phyloP scores from a whole-genome alignment of 2,113 vertebrate species.

The Holacanthus passer region DNA sequence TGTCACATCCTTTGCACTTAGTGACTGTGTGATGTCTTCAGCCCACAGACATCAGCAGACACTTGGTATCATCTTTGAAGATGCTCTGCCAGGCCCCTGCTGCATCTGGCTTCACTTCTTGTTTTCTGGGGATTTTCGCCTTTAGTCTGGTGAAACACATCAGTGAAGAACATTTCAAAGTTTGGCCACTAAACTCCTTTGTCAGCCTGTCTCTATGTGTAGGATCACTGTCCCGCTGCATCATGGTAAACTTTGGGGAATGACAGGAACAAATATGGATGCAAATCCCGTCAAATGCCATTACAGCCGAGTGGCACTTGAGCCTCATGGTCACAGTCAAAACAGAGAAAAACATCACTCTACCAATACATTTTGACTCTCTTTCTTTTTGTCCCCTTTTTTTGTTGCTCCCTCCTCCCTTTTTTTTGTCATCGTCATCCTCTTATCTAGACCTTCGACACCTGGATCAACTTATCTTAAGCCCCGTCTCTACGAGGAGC shows the following conservation, averaged over 20 bases:
- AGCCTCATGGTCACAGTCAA: background rate
- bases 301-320: no score
- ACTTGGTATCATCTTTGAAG: background rate
- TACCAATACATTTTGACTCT: background rate
- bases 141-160: background rate
- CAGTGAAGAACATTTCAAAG: background rate
- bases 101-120: background rate
- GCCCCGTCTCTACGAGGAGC: background rate
- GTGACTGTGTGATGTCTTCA: background rate
- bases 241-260: background rate
- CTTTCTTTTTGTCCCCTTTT: background rate
- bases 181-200: background rate
- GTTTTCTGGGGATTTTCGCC: no score
- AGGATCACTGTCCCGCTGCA: background rate
- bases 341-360: background rate
- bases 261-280: background rate
- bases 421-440: background rate
- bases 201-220: background rate
- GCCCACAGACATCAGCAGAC: background rate
- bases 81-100: background rate
- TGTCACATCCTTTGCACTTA: background rate
- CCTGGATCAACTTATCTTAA: slow-evolving; percentile 30
- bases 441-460: slow-evolving; percentile 26
- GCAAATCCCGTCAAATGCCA: background rate
- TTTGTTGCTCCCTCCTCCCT: background rate